A percentile compares a stretch with the other conserved stretches of the same genome.
Evolutionary conservation across 2,888 invertebrate genomes (phyloP).

Genomic region (Sminthurinus aureus): DNA sequence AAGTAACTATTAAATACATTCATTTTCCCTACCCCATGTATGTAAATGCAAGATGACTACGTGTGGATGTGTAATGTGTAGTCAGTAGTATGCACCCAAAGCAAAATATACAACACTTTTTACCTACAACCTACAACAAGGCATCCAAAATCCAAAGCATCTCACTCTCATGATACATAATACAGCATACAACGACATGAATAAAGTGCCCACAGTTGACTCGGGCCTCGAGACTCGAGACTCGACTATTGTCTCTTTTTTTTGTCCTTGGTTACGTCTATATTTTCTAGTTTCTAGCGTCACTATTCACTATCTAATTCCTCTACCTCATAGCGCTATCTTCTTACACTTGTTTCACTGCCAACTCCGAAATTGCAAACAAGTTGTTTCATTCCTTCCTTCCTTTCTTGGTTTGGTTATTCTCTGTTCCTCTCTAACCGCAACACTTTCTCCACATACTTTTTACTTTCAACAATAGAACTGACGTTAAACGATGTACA

Average conservation of each 20-base stretch:
- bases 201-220: neutral
- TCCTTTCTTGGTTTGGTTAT: neutral
- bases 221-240: too few species aligned
- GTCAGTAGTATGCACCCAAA: too few species aligned
- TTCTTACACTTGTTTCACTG: constrained; percentile 45
- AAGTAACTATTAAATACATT: neutral
- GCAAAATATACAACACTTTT: neutral
- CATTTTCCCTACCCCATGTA: neutral
- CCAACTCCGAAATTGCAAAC: constrained; percentile 31
- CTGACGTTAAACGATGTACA: neutral
- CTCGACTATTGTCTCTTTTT: constrained; percentile 32
- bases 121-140: constrained; percentile 25
- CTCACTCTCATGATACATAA: constrained; percentile 51
- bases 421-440: neutral
- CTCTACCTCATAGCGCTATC: constrained; percentile 49
- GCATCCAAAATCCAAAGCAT: constrained; percentile 42
- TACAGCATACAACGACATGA: too few species aligned
- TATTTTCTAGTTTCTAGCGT: neutral
- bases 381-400: neutral
- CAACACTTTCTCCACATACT: neutral
- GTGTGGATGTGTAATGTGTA: neutral
- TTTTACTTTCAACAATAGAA: neutral
- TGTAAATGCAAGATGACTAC: neutral
- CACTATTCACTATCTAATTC: constrained; percentile 41
- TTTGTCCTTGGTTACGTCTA: neutral